These are phyloP conservation scores for Amphiprion ocellaris DNA, from an alignment of 2,113 vertebrate genomes.

Conservation along the genomic window DNA sequence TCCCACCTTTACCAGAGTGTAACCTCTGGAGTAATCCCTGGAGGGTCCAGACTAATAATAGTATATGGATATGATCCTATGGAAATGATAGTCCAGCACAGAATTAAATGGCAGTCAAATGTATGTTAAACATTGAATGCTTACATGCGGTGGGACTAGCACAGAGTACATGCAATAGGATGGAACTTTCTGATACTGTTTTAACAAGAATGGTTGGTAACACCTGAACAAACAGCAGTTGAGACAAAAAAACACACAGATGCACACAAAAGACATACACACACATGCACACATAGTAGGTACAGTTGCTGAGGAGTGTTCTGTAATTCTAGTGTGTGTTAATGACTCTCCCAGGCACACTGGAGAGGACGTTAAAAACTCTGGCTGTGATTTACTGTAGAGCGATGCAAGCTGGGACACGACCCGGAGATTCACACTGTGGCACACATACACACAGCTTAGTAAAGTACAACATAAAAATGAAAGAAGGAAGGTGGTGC, in stretches of 20 bases:
- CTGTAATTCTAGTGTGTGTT: constrained; percentile 80
- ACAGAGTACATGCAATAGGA: constrained; percentile 7
- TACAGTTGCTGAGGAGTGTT: constrained; percentile 70
- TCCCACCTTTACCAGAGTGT: constrained; percentile 73
- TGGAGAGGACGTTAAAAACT: constrained; percentile 80
- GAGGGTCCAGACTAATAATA: constrained; percentile 75
- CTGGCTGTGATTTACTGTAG: constrained; percentile 79
- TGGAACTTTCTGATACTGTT: constrained; percentile 31
- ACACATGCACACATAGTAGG: constrained; percentile 38
- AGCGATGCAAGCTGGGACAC: constrained; percentile 78
- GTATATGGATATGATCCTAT: constrained; percentile 68
- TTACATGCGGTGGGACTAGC: constrained; percentile 23
- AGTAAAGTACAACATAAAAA: constrained; percentile 11
- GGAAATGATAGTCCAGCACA: constrained; percentile 74
- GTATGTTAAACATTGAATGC: constrained; percentile 68
- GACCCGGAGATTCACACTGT: constrained; percentile 71
- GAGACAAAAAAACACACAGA: constrained; percentile 42
- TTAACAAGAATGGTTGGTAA: constrained; percentile 49
- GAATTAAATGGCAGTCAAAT: constrained; percentile 79
- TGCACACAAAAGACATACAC: constrained; percentile 32
- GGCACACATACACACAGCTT: constrained; percentile 23
- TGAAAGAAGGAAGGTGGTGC: constrained; percentile 24
- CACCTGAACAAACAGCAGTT: constrained; percentile 58
- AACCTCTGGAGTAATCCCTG: constrained; percentile 73
- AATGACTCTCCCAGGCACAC: constrained; percentile 82